Conservation (phyloP, 2,888 invertebrate genomes). For the Zootermopsis nevadensis region DNA sequence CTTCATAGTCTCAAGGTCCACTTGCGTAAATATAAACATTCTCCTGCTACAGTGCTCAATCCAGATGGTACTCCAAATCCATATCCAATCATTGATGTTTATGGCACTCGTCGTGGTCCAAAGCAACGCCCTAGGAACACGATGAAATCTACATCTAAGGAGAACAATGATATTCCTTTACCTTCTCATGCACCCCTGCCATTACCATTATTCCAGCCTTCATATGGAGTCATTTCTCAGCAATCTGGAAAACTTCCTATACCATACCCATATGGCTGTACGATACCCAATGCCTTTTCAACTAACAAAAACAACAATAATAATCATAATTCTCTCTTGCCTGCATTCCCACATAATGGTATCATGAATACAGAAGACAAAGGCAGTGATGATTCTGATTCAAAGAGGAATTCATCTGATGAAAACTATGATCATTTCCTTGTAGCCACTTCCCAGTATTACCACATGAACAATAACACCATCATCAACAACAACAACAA, state of each 20-base stretch:
- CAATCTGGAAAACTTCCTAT: not conserved
- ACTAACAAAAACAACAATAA: not conserved
- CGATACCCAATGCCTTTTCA: not conserved
- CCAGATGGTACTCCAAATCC: conserved; percentile 91
- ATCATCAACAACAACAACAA: not conserved
- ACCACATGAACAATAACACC: not conserved
- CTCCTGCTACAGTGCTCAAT: conserved; percentile 90
- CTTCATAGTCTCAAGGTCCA: conserved; percentile 97
- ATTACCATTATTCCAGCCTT: not conserved
- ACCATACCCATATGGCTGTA: not conserved
- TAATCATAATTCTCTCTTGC: not conserved
- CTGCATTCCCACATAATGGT: not conserved
- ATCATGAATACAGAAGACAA: not conserved
- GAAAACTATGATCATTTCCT: not conserved
- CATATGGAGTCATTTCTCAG: not conserved
- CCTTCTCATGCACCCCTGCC: not conserved
- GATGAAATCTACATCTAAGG: not conserved
- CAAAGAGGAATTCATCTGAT: not conserved
- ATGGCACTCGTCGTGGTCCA: conserved; percentile 89
- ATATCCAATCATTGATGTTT: conserved; percentile 88
- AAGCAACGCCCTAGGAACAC: conserved; percentile 67
- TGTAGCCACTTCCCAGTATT: not conserved
- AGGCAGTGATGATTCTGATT: not conserved
- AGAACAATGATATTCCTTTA: not conserved
- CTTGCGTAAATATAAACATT: conserved; percentile 90